These are phyloP conservation scores for Hirudo medicinalis DNA, from an alignment of 1,140 invertebrate genomes.

Conservation along the genomic window DNA sequence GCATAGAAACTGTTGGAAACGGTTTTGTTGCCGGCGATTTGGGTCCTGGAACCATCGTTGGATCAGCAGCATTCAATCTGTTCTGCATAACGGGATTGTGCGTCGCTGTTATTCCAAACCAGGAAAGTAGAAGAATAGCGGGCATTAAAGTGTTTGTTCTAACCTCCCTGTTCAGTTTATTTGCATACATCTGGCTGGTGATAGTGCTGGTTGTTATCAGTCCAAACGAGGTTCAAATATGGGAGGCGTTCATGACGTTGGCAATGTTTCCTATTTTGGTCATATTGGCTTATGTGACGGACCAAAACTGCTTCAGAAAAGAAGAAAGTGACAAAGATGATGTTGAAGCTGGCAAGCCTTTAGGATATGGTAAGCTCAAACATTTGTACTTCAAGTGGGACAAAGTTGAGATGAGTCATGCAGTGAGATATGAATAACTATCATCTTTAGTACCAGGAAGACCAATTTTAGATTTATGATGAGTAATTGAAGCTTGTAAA, in stretches of 20 bases:
- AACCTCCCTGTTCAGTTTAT: constrained; percentile 47
- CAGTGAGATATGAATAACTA: too few species aligned
- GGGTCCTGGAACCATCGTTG: constrained; percentile 55
- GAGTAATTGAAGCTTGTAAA: too few species aligned
- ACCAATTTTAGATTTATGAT: too few species aligned
- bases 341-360: constrained; percentile 23
- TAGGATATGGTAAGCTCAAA: constrained; percentile 23
- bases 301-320: constrained; percentile 40
- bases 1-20: constrained; percentile 51
- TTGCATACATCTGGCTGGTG: constrained; percentile 55
- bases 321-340: constrained; percentile 20
- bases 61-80: constrained; percentile 54
- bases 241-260: constrained; percentile 52
- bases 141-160: constrained; percentile 49
- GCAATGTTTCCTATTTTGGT: constrained; percentile 49
- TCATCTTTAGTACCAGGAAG: too few species aligned
- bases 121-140: constrained; percentile 44
- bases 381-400: too few species aligned
- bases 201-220: constrained; percentile 45
- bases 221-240: constrained; percentile 47
- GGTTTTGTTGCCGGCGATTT: constrained; percentile 45
- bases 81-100: constrained; percentile 50
- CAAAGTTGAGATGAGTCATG: too few species aligned
- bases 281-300: constrained; percentile 44
- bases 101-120: constrained; percentile 45